These are phyloP conservation scores for Sebastes trivittatus DNA, from an alignment of 2,797 vertebrate genomes.

Conservation along the genomic window DNA sequence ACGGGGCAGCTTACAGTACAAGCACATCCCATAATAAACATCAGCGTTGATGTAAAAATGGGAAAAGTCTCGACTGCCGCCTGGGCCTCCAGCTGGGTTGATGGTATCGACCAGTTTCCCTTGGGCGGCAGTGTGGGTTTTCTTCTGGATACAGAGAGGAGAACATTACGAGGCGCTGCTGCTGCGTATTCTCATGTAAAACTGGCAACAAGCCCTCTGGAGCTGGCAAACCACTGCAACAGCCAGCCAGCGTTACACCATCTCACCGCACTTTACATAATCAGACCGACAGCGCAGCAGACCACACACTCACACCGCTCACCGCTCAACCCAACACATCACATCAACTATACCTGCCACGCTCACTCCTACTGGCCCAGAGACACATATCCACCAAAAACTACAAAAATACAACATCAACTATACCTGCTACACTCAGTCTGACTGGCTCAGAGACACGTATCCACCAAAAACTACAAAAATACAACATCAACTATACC, in stretches of 20 bases:
- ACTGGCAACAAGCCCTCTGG: conserved; percentile 60
- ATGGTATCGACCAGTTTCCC: conserved; percentile 81
- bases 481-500: too few relatives aligned
- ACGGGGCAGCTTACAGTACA: conserved; percentile 67
- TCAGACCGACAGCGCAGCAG: conserved; percentile 67
- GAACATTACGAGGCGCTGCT: conserved; percentile 51
- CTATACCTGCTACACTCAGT: too few relatives aligned
- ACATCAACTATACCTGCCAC: conserved; percentile 73
- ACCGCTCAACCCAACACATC: conserved; percentile 37
- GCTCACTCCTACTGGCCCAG: conserved; percentile 45
- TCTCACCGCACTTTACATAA: conserved; percentile 75
- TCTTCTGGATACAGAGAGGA: conserved; percentile 64
- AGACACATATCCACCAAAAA: too few relatives aligned
- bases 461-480: too few relatives aligned
- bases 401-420: too few relatives aligned
- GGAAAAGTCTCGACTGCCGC: conserved; percentile 64
- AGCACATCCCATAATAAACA: conserved; percentile 72
- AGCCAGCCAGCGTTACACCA: conserved; percentile 65
- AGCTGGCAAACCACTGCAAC: conserved; percentile 67
- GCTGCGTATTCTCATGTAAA: conserved; percentile 59
- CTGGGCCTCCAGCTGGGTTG: conserved; percentile 77
- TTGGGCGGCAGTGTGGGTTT: conserved; percentile 69
- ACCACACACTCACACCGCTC: conserved; percentile 68
- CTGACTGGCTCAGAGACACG: too few relatives aligned
- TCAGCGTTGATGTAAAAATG: conserved; percentile 64